A percentile compares a stretch with the other conserved stretches of the same genome.
These are phyloP conservation scores for Hyles lineata DNA, from an alignment of 2,888 invertebrate species.

Conservation along the genomic window DNA sequence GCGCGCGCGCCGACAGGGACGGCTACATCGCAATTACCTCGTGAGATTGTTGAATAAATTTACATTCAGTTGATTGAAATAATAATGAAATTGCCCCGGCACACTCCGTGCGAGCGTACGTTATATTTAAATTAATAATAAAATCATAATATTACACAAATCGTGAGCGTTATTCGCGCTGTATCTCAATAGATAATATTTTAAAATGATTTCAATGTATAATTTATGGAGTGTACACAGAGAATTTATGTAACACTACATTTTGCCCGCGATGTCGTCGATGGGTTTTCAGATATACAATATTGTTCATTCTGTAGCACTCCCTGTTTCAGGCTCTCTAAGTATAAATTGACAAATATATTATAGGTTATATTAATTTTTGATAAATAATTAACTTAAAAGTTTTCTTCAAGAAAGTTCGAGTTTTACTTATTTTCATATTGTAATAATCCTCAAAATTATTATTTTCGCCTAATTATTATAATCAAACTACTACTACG, in stretches of 20 bases:
- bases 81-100: constrained; percentile 84
- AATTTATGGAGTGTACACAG: neutral
- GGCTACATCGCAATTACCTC: constrained; percentile 80
- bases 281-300: neutral
- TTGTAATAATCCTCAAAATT: no score
- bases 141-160: constrained; percentile 81
- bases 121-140: constrained; percentile 84
- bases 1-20: constrained; percentile 55
- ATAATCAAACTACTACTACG: no score
- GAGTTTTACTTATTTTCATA: no score
- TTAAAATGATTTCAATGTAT: neutral
- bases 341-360: no score
- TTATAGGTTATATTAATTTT: no score
- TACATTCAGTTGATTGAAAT: constrained; percentile 85
- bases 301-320: no score
- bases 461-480: no score
- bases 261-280: neutral
- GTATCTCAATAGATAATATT: constrained; percentile 20
- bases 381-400: no score
- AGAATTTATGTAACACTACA: neutral
- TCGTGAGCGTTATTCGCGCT: constrained; percentile 58
- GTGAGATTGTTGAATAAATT: constrained; percentile 85
- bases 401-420: no score
- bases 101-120: constrained; percentile 76
- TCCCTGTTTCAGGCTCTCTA: no score